Percentiles rank a stretch among this genome's conserved stretches.
phyloP scores from a whole-genome alignment of 2,797 vertebrate genomes.

The Sternotherus odoratus region DNA sequence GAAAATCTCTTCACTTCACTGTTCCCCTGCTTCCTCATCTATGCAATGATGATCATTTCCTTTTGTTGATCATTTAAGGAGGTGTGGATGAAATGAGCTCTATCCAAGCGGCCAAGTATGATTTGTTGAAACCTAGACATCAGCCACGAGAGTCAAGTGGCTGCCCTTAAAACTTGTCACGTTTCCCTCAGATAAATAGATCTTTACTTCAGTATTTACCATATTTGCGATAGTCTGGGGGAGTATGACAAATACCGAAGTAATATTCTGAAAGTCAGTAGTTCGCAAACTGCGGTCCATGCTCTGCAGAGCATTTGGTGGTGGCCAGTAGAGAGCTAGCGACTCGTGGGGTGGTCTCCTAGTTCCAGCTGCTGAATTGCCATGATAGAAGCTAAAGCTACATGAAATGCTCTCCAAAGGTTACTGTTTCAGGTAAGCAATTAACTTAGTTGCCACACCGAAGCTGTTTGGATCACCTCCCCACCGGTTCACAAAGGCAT shows the following conservation, averaged over 20 bases:
- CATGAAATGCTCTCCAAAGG: no score
- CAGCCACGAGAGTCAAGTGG: background rate
- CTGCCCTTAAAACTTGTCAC: background rate
- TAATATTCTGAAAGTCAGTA: rapidly evolving
- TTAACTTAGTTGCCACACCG: background rate
- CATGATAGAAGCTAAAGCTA: background rate
- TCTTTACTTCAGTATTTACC: background rate
- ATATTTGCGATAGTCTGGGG: background rate
- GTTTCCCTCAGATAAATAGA: background rate
- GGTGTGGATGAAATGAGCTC: background rate
- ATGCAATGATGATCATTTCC: rapidly evolving
- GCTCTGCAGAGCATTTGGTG: background rate
- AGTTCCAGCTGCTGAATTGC: background rate
- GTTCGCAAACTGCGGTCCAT: background rate
- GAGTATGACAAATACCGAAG: background rate
- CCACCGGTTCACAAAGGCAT: background rate
- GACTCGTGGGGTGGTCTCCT: background rate
- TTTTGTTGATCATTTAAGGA: background rate
- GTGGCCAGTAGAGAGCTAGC: rapidly evolving
- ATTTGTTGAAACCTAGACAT: rapidly evolving
- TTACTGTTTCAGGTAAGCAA: background rate
- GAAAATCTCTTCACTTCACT: no score
- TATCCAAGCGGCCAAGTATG: background rate
- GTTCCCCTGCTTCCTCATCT: no score
- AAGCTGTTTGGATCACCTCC: background rate